Conservation (phyloP, 2,888 invertebrate genomes). For the Torymus aiolomorphi region DNA sequence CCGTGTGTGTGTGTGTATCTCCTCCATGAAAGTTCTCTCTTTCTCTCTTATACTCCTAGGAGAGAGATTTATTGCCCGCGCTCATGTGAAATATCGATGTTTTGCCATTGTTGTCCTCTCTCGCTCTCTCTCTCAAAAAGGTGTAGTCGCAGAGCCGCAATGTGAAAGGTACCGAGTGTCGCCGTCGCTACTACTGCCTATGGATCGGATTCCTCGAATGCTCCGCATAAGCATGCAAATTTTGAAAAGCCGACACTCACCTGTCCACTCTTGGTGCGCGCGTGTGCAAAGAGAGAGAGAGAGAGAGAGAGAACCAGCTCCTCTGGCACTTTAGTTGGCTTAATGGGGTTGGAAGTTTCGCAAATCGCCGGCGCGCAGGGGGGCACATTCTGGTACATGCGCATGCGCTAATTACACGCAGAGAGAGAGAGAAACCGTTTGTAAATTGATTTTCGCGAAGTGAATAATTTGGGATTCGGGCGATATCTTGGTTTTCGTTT, state of each 20-base stretch:
- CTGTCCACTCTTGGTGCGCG: background rate
- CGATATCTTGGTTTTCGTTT: too few relatives aligned
- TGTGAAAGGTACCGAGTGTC: constrained; percentile 24
- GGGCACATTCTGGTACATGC: background rate
- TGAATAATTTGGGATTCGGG: too few relatives aligned
- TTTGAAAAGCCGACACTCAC: constrained; percentile 23
- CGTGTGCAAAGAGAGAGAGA: too few relatives aligned
- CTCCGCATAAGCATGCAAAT: constrained; percentile 18
- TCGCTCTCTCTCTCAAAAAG: background rate
- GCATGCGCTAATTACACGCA: too few relatives aligned
- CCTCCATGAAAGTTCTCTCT: too few relatives aligned
- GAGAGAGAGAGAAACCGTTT: too few relatives aligned
- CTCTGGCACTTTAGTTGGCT: constrained; percentile 1
- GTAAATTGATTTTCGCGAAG: too few relatives aligned
- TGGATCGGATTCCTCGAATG: constrained; percentile 28
- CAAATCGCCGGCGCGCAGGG: background rate
- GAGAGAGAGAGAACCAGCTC: background rate
- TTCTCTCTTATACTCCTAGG: too few relatives aligned
- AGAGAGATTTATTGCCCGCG: background rate
- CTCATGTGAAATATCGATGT: constrained; percentile 15
- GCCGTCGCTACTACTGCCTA: background rate
- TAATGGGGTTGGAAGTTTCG: constrained; percentile 6
- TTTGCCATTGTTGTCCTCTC: background rate
- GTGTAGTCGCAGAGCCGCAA: background rate
- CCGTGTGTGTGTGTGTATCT: too few relatives aligned